Percentiles rank a stretch among this genome's conserved stretches.
Evolutionary conservation across 2,113 vertebrate genomes (phyloP).

Genomic region (Lophura nycthemera): DNA sequence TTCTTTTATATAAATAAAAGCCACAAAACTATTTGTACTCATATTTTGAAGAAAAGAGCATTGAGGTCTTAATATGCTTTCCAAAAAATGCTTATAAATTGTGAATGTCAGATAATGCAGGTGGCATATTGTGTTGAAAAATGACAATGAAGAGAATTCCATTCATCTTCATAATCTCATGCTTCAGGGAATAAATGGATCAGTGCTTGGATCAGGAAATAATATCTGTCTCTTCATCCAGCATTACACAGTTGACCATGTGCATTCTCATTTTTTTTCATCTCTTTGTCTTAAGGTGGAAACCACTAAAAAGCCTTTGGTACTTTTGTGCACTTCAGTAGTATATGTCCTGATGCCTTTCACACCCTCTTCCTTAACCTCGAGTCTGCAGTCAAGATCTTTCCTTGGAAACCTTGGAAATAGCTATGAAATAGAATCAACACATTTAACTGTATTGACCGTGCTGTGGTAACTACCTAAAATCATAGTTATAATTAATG

Average conservation of each 20-base stretch:
- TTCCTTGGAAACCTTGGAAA: neutral
- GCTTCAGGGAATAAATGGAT: neutral
- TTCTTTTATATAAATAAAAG: neutral
- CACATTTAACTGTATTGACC: neutral
- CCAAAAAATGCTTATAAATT: neutral
- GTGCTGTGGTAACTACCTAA: neutral
- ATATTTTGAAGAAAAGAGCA: neutral
- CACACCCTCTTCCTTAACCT: neutral
- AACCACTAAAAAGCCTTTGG: neutral
- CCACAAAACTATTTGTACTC: neutral
- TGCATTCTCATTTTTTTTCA: neutral
- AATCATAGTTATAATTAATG: neutral
- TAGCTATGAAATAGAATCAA: neutral
- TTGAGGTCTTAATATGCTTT: neutral
- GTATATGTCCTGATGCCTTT: neutral
- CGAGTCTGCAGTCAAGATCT: neutral
- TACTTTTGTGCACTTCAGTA: neutral
- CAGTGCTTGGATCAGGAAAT: neutral
- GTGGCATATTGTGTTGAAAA: neutral
- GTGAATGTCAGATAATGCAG: neutral
- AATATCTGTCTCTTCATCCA: neutral
- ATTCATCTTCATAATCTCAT: slow-evolving; percentile 12
- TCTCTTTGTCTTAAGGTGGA: neutral
- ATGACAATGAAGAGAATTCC: neutral
- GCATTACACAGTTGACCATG: neutral